Base-by-base conservation (phyloP, 2,797 vertebrate genomes). In the Botia almorhae region DNA sequence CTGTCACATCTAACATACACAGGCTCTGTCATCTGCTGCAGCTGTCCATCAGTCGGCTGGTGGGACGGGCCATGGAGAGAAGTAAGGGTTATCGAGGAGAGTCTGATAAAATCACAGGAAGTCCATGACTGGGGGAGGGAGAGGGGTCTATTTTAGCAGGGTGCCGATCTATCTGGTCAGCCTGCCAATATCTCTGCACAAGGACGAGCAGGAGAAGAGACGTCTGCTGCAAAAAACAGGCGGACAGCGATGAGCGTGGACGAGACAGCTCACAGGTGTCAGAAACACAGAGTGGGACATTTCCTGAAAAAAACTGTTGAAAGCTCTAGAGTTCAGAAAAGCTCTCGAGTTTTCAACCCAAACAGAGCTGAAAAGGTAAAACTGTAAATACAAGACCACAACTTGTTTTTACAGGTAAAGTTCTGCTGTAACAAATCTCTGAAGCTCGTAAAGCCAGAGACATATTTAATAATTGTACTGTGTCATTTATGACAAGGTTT, bases 161-260 rank as follows among this genome's bases (percentile, higher is more conserved):
- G 51, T 64, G 75, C 50, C 70, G 60, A 76, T 82, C 56, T 78
- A 81, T 86, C 85, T 83, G 36, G 8, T 72, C 65, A 46, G 81
- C 55, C 81, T 78, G 77, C 68, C 77, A 82, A 76, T 72, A 69
- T 84, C 39, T 7, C 61, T 80, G 83, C 78, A 73, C 29, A 81
- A 74, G 63, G 77, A 80, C 61, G 84, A 72, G 21, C 68, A 83
- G 36, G 79, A 43, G 64, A 80, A 81, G 84, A 81, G 84, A 87
- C 79, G 69, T 65, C 63, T 83, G 78, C 81, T 55, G 86, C 90
- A 88, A 46, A 80, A 76, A 63, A 46, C 16, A 84, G 69, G 71
- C 63, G 69, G 69, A 53, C 70, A 26, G 64, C 79, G 64, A 71
- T 58, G 10, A 65, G 67, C 51, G 36, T 65, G 65, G 72, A 78